These are phyloP conservation scores for Xylophagus ater DNA, from an alignment of 2,888 invertebrate genomes.

Conservation along the genomic window DNA sequence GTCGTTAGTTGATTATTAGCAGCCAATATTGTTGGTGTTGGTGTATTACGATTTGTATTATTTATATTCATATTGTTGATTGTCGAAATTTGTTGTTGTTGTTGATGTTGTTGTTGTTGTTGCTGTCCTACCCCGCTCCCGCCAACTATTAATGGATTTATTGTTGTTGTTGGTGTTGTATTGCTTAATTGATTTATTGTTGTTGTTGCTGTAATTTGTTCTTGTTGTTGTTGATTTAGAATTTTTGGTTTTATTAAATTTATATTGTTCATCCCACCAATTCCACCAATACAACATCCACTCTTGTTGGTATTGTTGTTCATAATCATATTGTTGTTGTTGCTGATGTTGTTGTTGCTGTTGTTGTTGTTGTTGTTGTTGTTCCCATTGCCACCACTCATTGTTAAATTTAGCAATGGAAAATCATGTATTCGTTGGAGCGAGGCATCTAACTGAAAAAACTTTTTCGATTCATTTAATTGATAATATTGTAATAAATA, in stretches of 20 bases:
- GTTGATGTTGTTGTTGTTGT: constrained; percentile 25
- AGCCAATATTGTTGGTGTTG: constrained; percentile 37
- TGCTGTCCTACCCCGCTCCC: constrained; percentile 24
- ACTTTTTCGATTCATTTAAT: constrained; percentile 38
- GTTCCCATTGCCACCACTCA: constrained; percentile 19
- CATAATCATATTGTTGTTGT: not conserved
- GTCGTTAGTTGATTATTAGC: too few species aligned
- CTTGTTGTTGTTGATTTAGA: too few species aligned
- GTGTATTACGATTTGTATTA: constrained; percentile 28
- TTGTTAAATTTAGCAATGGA: constrained; percentile 24
- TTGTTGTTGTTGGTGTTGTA: constrained; percentile 4
- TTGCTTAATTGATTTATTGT: not conserved
- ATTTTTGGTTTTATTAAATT: too few species aligned
- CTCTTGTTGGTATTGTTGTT: constrained; percentile 3
- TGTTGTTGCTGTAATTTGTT: not conserved
- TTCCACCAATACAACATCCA: too few species aligned
- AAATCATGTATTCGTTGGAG: constrained; percentile 34
- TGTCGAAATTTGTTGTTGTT: constrained; percentile 1
- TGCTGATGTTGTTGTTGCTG: constrained; percentile 2
- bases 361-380: constrained; percentile 7
- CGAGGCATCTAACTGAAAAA: constrained; percentile 41
- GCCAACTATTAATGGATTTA: constrained; percentile 23
- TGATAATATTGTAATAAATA: constrained; percentile 37
- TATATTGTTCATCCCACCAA: too few species aligned
- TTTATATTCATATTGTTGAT: constrained; percentile 8